Percentiles rank a stretch among this genome's conserved stretches.
Evolutionary conservation across 2,113 vertebrate genomes (phyloP).

Genomic region (Butorides virescens): DNA sequence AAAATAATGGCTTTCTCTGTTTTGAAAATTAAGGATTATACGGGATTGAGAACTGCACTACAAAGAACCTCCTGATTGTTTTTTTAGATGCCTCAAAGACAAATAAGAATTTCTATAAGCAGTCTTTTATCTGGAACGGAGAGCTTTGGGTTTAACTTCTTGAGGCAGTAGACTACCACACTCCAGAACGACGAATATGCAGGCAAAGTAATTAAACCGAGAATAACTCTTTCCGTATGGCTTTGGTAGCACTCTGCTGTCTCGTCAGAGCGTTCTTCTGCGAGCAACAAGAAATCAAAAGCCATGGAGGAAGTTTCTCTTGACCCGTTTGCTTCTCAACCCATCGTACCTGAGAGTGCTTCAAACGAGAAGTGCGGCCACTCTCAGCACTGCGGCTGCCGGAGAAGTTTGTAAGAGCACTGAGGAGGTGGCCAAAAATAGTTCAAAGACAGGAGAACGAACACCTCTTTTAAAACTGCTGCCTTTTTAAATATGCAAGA

Average conservation of each 20-base stretch:
- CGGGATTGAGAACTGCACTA: background rate
- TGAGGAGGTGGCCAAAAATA: background rate
- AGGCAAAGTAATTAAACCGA: background rate
- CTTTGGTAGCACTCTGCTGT: background rate
- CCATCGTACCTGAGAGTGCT: background rate
- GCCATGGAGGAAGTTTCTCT: background rate
- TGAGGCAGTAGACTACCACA: background rate
- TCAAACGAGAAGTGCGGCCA: background rate
- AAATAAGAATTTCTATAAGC: background rate
- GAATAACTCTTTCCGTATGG: rapidly evolving
- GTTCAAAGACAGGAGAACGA: background rate
- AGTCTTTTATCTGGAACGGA: background rate
- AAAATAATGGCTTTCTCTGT: background rate
- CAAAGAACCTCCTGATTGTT: background rate
- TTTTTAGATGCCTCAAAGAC: background rate
- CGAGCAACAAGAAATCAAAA: background rate
- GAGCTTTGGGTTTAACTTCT: background rate
- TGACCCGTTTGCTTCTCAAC: background rate
- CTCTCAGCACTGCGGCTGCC: background rate
- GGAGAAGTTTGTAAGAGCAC: background rate
- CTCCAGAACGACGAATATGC: rapidly evolving
- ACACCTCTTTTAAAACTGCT: background rate
- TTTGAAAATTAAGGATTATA: conserved; percentile 44
- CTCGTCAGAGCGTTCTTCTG: background rate
- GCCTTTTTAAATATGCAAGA: background rate